Evolutionary conservation across 2,797 vertebrate species (phyloP).

Genomic region (Gadopsis bispinosus): DNA sequence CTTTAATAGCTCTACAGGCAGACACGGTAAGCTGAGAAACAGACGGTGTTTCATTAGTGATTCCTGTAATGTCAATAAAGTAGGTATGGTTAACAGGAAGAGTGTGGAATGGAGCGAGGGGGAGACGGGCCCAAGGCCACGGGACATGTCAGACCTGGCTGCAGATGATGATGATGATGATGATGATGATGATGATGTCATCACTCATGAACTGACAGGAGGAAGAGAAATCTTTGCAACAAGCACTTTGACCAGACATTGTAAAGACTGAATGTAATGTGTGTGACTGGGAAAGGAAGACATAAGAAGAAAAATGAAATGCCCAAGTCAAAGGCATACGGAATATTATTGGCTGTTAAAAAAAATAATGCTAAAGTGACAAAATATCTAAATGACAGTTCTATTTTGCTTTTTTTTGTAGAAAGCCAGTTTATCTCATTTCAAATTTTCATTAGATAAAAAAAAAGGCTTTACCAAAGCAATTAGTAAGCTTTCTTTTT

Average conservation of each 20-base stretch:
- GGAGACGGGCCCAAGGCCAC: constrained; percentile 75
- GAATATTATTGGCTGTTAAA: not conserved
- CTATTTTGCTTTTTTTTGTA: not conserved
- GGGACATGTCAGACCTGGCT: constrained; percentile 35
- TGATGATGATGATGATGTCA: constrained; percentile 52
- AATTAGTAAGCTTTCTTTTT: too few relatives aligned
- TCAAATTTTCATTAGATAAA: not conserved
- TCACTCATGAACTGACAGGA: constrained; percentile 42
- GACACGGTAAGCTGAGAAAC: constrained; percentile 56
- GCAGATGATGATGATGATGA: constrained; percentile 35
- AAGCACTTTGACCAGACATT: constrained; percentile 4
- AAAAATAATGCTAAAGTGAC: not conserved
- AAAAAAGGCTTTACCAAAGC: not conserved
- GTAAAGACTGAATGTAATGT: not conserved
- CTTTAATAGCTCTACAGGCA: constrained; percentile 58
- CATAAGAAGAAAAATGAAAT: not conserved
- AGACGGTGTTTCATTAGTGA: constrained; percentile 84
- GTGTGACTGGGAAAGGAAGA: not conserved
- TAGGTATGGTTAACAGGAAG: constrained; percentile 86
- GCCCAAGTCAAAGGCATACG: not conserved
- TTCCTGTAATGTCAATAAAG: constrained; percentile 87
- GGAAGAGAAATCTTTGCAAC: constrained; percentile 2
- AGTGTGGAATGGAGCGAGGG: constrained; percentile 69
- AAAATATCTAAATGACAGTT: not conserved
- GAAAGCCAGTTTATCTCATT: not conserved